These are phyloP conservation scores for Sciaenops ocellatus DNA, from an alignment of 2,797 vertebrate genomes.

Conservation along the genomic window DNA sequence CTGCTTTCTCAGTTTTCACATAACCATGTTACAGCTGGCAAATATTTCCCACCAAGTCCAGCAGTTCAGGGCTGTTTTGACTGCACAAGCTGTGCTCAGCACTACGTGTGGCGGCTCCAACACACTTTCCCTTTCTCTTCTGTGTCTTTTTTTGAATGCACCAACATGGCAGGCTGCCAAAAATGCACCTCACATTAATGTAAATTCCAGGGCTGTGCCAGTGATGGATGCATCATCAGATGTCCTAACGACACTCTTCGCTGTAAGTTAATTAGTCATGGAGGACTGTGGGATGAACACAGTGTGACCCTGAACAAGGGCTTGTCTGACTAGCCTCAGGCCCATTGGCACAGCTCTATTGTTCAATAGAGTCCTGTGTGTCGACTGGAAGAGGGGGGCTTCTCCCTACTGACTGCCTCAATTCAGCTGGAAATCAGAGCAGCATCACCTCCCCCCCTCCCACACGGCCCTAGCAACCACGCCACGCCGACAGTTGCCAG, in stretches of 20 bases:
- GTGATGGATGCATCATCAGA: slow-evolving; percentile 78
- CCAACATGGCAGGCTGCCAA: slow-evolving; percentile 64
- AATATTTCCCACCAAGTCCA: slow-evolving; percentile 66
- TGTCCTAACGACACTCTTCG: slow-evolving; percentile 77
- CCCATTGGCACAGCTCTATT: slow-evolving; percentile 83
- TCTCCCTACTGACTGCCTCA: slow-evolving; percentile 84
- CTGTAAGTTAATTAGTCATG: slow-evolving; percentile 86
- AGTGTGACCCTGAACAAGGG: slow-evolving; percentile 84
- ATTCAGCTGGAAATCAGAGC: slow-evolving; percentile 87
- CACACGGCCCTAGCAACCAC: slow-evolving; percentile 84
- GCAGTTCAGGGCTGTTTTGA: slow-evolving; percentile 68
- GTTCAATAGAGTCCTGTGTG: slow-evolving; percentile 85
- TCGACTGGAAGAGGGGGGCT: slow-evolving; percentile 74
- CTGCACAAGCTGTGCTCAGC: slow-evolving; percentile 61
- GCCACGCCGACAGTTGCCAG: slow-evolving; percentile 87
- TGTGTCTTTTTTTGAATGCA: slow-evolving; percentile 42
- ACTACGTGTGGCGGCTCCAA: slow-evolving; percentile 50
- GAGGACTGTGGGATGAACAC: slow-evolving; percentile 83
- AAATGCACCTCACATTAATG: slow-evolving; percentile 70
- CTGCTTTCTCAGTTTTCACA: slow-evolving; percentile 60
- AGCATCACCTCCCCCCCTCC: slow-evolving; percentile 77
- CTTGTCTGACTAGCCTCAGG: slow-evolving; percentile 83
- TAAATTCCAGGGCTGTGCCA: slow-evolving; percentile 69
- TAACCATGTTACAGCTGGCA: slow-evolving; percentile 49
- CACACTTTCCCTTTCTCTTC: slow-evolving; percentile 49